phyloP scores from a whole-genome alignment of 2,113 vertebrate species.

The Butorides virescens region DNA sequence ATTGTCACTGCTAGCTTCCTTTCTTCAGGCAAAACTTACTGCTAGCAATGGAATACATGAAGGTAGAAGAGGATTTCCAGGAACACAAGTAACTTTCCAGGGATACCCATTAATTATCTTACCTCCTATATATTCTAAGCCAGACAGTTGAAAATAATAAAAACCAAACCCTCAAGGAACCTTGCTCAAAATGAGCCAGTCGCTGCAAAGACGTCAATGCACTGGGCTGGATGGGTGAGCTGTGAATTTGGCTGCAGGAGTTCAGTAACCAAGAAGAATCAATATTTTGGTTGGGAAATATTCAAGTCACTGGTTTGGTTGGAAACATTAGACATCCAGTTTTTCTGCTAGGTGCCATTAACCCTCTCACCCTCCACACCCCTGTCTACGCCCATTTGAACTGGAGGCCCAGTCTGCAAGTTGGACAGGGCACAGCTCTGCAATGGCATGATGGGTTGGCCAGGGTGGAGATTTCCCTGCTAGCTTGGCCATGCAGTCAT shows the following conservation, averaged over 20 bases:
- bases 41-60: neutral
- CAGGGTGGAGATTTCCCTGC: neutral
- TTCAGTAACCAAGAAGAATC: constrained; percentile 26
- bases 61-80: neutral
- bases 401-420: neutral
- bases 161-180: neutral
- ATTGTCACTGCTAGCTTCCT: neutral
- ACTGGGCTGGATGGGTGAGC: neutral
- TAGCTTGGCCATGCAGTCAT: neutral
- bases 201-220: neutral
- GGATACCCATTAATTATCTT: neutral
- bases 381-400: neutral
- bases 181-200: neutral
- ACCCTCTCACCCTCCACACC: neutral
- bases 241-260: neutral
- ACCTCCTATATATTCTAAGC: neutral
- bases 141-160: neutral
- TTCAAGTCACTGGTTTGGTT: neutral
- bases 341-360: neutral
- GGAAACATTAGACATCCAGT: neutral
- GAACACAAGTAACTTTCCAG: neutral
- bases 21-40: neutral
- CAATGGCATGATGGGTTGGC: neutral
- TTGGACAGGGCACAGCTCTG: neutral
- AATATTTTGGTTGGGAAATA: constrained; percentile 32